Conservation (phyloP, 2,888 invertebrate species). For the Esperia sulphurella region DNA sequence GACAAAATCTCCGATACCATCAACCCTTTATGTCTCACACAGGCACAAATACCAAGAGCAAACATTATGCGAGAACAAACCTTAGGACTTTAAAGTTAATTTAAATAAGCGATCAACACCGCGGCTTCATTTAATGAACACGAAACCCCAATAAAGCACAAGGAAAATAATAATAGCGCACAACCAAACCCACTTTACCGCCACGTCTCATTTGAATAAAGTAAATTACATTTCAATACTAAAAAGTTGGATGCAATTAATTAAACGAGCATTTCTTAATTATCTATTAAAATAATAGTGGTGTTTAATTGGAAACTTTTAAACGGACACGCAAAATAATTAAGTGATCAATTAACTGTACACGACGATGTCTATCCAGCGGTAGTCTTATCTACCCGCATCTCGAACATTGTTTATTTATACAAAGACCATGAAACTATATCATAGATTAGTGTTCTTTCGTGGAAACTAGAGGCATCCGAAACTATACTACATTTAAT, state of each 20-base stretch:
- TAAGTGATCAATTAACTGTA: constrained; percentile 74
- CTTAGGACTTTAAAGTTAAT: constrained; percentile 43
- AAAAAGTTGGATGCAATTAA: constrained; percentile 66
- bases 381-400: constrained; percentile 47
- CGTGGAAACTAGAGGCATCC: too few relatives aligned
- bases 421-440: constrained; percentile 36
- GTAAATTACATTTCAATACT: constrained; percentile 64
- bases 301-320: constrained; percentile 69
- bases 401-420: constrained; percentile 48
- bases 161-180: constrained; percentile 74
- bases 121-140: constrained; percentile 57
- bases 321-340: constrained; percentile 71
- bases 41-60: constrained; percentile 30
- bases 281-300: constrained; percentile 73
- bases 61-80: not conserved
- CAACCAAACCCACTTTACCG: constrained; percentile 64
- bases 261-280: constrained; percentile 70
- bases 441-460: constrained; percentile 5
- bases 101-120: constrained; percentile 67
- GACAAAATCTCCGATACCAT: constrained; percentile 72
- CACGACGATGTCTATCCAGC: constrained; percentile 54
- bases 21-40: constrained; percentile 52
- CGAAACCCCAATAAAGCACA: constrained; percentile 70
- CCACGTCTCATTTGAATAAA: constrained; percentile 73
- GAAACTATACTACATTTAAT: too few relatives aligned